Evolutionary conservation across 2,797 vertebrate genomes (phyloP), one percentile per base, ranked within the genome.

Genomic region (Molossus molossus): DNA sequence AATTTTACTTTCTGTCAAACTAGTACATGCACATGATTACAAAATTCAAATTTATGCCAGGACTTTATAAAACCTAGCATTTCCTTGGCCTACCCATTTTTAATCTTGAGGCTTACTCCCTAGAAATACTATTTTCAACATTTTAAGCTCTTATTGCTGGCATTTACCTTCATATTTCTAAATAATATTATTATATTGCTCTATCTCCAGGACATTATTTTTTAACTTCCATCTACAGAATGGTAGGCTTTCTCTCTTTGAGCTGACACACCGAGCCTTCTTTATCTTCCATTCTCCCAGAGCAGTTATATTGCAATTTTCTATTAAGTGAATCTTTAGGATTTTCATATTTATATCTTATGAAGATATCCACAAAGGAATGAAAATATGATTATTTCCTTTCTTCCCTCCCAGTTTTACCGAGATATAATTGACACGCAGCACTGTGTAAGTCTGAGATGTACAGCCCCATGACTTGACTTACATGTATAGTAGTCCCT

Each of bases 321-420:
- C 40, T 79, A 17, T 84, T 65, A 72, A 75, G 37, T 75, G 53
- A 55, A 64, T 67, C 85, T 92, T 93, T 94, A 85, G 57, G 27
- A 77, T 92, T 96, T 95, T 37, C 29, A 50, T 76, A 60, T 84
- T 93, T 96, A 29, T 81, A 75, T 91, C 57, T 65, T 65, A 82
- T 82, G 53, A 88, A 95, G 85, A 90, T 90, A 82, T 75, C 90
- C 57, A 79, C 55, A 81, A 88, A 77, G 18, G 29, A 69, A 90
- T 88, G 45, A n/a, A 87, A 72, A 87, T 84, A 55, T 62, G 18
- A 82, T 58, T 69, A 62, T 86, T 96, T 88, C 50, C 25, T 90
- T 96, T 83, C 60, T 65, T 84, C 70, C 7, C 5, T 48, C 48
- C 5, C 9, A 53, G 48, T 84, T 84, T 69, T 84, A 84, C 65